A percentile compares a stretch with the other conserved stretches of the same genome.
Conservation (phyloP, 2,113 vertebrate species). For the Pagrus major region DNA sequence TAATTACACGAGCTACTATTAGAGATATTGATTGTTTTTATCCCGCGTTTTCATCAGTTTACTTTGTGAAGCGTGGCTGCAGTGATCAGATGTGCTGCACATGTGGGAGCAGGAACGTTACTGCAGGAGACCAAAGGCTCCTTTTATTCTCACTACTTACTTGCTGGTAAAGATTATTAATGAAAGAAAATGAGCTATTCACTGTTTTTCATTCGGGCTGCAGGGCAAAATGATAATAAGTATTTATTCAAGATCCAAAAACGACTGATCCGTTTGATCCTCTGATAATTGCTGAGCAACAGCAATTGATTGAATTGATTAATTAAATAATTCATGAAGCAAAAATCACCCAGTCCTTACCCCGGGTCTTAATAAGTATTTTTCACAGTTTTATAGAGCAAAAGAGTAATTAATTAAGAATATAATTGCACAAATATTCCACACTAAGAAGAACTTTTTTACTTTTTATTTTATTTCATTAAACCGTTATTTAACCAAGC, state of each 20-base stretch:
- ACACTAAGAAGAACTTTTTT: not conserved
- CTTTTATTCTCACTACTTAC: not conserved
- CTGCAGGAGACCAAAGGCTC: constrained; percentile 5
- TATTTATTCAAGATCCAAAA: not conserved
- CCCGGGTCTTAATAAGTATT: not conserved
- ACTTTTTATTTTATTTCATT: too few relatives aligned
- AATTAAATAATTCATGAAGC: not conserved
- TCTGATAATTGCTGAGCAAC: not conserved
- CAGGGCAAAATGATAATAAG: not conserved
- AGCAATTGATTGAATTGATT: not conserved
- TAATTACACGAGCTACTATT: constrained; percentile 46
- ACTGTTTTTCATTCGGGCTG: constrained; percentile 16
- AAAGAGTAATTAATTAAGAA: not conserved
- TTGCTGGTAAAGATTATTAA: constrained; percentile 18
- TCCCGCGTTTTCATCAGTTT: constrained; percentile 21
- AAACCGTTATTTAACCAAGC: too few relatives aligned
- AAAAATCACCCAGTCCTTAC: not conserved
- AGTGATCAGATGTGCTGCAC: constrained; percentile 30
- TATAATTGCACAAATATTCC: not conserved
- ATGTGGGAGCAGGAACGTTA: not conserved
- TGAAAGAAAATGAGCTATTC: constrained; percentile 21
- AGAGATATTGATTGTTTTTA: constrained; percentile 57
- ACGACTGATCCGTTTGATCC: not conserved
- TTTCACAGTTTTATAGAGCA: not conserved
- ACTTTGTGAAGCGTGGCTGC: constrained; percentile 14